Percentiles rank a stretch among this genome's conserved stretches.
Conservation (phyloP, 2,888 invertebrate species). For the Lysandra bellargus region DNA sequence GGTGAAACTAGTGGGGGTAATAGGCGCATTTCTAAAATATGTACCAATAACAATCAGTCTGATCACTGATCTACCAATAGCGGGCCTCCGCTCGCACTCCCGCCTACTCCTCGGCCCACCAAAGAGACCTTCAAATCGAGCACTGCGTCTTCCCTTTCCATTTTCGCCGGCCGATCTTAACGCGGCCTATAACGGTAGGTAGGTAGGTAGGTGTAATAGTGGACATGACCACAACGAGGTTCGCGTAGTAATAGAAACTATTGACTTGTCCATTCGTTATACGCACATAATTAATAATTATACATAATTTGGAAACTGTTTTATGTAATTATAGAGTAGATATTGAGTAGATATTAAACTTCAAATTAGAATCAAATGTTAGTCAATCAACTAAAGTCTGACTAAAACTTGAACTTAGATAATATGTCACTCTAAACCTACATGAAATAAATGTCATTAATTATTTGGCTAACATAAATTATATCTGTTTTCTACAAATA, state of each 20-base stretch:
- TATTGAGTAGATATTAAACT: background rate
- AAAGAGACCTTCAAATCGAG: background rate
- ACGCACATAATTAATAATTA: constrained; percentile 15
- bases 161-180: background rate
- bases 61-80: background rate
- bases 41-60: too few relatives aligned
- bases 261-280: constrained; percentile 24
- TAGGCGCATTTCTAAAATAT: background rate
- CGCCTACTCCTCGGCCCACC: background rate
- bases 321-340: background rate
- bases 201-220: background rate
- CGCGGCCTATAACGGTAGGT: background rate
- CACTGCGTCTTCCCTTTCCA: background rate
- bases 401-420: constrained; percentile 1
- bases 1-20: background rate
- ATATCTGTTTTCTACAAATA: background rate
- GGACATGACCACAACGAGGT: background rate
- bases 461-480: background rate
- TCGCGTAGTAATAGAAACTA: background rate
- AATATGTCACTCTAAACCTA: background rate
- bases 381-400: constrained; percentile 4
- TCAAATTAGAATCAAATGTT: constrained; percentile 7
- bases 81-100: too few relatives aligned
- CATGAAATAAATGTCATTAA: background rate
- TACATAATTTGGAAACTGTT: constrained; percentile 13